A percentile compares a stretch with the other conserved stretches of the same genome.
phyloP scores from a whole-genome alignment of 2,113 vertebrate species.

The Malurus melanocephalus region DNA sequence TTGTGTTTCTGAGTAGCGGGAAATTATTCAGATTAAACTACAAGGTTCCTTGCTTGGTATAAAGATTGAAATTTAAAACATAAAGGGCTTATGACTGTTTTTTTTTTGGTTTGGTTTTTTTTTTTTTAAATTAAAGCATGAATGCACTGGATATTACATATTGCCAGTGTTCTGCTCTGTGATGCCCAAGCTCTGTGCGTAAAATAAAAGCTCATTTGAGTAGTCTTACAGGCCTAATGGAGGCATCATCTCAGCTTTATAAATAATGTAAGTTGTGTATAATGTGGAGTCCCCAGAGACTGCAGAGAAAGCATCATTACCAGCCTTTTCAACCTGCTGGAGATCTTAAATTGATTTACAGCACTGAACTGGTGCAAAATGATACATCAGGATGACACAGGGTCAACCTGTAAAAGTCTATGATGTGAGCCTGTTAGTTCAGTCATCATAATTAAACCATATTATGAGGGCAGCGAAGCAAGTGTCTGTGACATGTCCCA shows the following conservation, averaged over 20 bases:
- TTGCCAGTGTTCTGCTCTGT: conserved; percentile 2
- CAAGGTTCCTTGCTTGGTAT: not conserved
- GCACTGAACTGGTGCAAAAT: conserved; percentile 95
- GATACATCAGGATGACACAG: conserved; percentile 90
- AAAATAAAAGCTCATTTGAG: conserved; percentile 82
- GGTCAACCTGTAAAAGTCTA: conserved; percentile 83
- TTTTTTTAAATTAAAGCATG: not conserved
- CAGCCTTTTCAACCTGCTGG: conserved; percentile 91
- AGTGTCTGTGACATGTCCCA: conserved; percentile 54
- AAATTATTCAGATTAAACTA: not conserved
- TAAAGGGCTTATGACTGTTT: not conserved
- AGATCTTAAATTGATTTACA: conserved; percentile 99
- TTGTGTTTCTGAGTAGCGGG: not conserved
- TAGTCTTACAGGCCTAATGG: conserved; percentile 88
- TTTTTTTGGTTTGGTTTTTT: not conserved
- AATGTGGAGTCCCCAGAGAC: conserved; percentile 88
- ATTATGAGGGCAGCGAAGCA: conserved; percentile 71
- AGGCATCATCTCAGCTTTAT: conserved; percentile 92
- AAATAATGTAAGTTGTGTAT: conserved; percentile 99
- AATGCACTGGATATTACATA: conserved; percentile 25
- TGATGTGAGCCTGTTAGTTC: conserved; percentile 82
- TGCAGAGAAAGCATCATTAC: conserved; percentile 96
- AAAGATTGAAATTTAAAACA: conserved; percentile 1
- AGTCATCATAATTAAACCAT: conserved; percentile 80
- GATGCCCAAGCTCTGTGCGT: conserved; percentile 58